Evolutionary conservation across 1,140 invertebrate genomes (phyloP).

Genomic region (Wasmannia auropunctata): DNA sequence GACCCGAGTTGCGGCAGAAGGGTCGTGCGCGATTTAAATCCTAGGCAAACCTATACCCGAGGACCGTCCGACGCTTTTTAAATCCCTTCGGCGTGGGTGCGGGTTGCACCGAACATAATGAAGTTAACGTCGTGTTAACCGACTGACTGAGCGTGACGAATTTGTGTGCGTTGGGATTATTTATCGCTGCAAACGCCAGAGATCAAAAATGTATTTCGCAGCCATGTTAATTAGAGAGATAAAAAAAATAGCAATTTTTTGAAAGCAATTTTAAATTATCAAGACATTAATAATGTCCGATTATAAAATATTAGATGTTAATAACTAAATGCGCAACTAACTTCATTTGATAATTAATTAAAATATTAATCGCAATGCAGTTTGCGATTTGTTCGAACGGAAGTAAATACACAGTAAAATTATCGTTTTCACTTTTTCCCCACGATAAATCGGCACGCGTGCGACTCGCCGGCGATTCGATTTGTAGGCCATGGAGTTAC

Average conservation of each 20-base stretch:
- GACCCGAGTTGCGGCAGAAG: slow-evolving; percentile 52
- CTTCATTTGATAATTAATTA: neutral
- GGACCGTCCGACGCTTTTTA: slow-evolving; percentile 36
- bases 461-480: slow-evolving; percentile 33
- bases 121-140: slow-evolving; percentile 52
- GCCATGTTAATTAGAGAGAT: neutral
- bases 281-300: too few species aligned
- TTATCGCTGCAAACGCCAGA: neutral
- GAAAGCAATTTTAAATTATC: neutral
- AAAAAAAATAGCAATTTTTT: neutral
- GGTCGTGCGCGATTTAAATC: slow-evolving; percentile 50
- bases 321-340: neutral
- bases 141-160: slow-evolving; percentile 31
- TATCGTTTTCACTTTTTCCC: neutral
- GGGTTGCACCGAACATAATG: slow-evolving; percentile 20
- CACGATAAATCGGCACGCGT: neutral
- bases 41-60: slow-evolving; percentile 39
- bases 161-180: slow-evolving; percentile 14
- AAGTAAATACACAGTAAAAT: neutral
- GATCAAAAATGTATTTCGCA: neutral
- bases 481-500: slow-evolving; percentile 28
- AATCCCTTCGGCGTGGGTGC: slow-evolving; percentile 45
- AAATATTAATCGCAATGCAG: neutral
- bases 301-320: too few species aligned
- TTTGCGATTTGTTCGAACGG: neutral